Conservation (phyloP, 2,797 vertebrate species). For the Molothrus aeneus region DNA sequence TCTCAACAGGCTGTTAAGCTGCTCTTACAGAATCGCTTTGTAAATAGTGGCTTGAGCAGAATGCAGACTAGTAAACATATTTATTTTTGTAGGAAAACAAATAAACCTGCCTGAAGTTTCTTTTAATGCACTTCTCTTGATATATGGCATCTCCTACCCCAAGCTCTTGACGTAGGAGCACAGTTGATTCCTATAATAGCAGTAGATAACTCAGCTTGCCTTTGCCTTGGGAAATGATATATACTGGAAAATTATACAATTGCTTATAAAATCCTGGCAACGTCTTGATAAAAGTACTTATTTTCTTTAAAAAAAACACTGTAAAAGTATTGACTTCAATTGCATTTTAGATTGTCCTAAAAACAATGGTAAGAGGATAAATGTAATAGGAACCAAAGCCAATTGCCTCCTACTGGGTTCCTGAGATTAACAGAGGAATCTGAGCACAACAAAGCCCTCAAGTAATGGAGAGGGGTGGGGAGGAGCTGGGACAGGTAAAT, state of each 20-base stretch:
- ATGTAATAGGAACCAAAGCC: not conserved
- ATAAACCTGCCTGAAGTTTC: slow-evolving; percentile 9
- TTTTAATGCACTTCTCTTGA: not conserved
- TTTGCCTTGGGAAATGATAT: slow-evolving; percentile 15
- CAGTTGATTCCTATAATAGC: not conserved
- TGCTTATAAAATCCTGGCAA: not conserved
- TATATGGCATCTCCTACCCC: not conserved
- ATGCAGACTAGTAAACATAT: not conserved
- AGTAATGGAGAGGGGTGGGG: not conserved
- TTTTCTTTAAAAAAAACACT: not conserved
- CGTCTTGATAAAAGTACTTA: slow-evolving; percentile 16
- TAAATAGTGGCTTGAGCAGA: slow-evolving; percentile 25
- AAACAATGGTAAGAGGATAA: slow-evolving; percentile 45
- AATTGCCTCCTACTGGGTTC: slow-evolving; percentile 41
- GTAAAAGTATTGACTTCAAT: not conserved
- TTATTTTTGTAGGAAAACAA: slow-evolving; percentile 36
- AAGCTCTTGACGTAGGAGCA: not conserved
- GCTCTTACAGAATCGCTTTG: not conserved
- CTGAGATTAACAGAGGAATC: not conserved
- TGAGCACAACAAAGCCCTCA: not conserved
- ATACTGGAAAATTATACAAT: not conserved
- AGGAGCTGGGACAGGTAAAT: not conserved
- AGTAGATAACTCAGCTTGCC: not conserved
- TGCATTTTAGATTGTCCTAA: slow-evolving; percentile 10
- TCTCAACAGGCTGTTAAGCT: not conserved